Evolutionary conservation across 2,797 vertebrate species (phyloP), one percentile per base, ranked within the genome.

Genomic region (Lindbergichthys nudifrons): DNA sequence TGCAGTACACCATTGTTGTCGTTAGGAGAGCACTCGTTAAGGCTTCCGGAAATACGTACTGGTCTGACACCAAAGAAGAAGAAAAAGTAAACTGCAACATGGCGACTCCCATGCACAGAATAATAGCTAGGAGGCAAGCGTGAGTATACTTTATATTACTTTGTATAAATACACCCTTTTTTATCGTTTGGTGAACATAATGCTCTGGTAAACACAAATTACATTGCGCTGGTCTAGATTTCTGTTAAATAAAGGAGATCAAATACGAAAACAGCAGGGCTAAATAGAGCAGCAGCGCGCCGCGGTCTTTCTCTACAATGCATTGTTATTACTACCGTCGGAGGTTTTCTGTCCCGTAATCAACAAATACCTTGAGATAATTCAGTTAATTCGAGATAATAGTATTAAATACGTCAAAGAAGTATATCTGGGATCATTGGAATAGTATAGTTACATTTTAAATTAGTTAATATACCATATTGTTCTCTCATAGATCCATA

Each of bases 71-170:
- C 58, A 60, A 51, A 10, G 80, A 87, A 81, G 84, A 84, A 93
- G 84, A 85, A 79, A 88, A 87, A 80, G 81, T 86, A 78, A 80
- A 65, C 10, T 50, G 70, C 89, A 97, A 96, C 87, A 99, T 99
- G 97, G 97, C 97, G 96, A 99, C 97, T 89, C 97, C 97, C 95
- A 99, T 98, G 97, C 97, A 99, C 66, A 95, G 97, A 79, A 93
- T 99, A 61, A 98, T 99, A 88, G 97, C 97, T 48, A 95, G 97
- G 74, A 93, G 97, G 75, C 96, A 96, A 88, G 97, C 97, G 97
- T 99, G 91, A 97, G 97, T 95, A 89, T 64, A 26, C 30, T 36
- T 9, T 1, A 19, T 0, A 64, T 69, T 26, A 59, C 3, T 36
- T 0, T 1, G 10, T 11, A 3, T 13, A 43, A 36, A 10, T 2